A percentile compares a stretch with the other conserved stretches of the same genome.
Evolutionary conservation across 1,140 invertebrate genomes (phyloP).

Genomic region (Teleogryllus occipitalis): DNA sequence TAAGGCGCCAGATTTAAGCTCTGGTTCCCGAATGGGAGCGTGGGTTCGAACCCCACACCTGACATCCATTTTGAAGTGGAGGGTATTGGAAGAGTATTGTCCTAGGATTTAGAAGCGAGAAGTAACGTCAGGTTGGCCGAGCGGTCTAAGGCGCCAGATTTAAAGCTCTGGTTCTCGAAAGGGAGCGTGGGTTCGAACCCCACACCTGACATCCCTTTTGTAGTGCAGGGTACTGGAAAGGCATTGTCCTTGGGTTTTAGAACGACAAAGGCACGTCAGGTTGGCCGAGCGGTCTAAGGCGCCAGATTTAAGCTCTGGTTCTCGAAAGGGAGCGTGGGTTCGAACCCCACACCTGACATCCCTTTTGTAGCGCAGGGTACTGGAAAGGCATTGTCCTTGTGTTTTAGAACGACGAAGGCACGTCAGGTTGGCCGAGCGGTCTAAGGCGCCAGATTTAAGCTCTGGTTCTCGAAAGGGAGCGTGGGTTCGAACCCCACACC

Average conservation of each 20-base stretch:
- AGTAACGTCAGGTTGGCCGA: too few species aligned
- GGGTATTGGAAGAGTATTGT: too few species aligned
- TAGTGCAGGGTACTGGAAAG: too few species aligned
- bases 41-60: conserved; percentile 68
- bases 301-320: conserved; percentile 64
- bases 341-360: conserved; percentile 61
- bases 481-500: conserved; percentile 67
- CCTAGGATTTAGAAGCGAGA: too few species aligned
- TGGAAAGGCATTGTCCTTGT: too few species aligned
- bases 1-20: conserved; percentile 54
- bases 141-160: too few species aligned
- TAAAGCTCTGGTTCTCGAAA: conserved; percentile 26
- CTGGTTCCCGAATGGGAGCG: conserved; percentile 61
- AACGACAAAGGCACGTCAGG: too few species aligned
- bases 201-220: conserved; percentile 31
- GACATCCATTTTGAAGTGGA: too few species aligned
- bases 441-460: conserved; percentile 52
- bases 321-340: conserved; percentile 61
- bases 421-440: conserved; percentile 29
- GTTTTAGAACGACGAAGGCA: too few species aligned
- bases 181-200: conserved; percentile 29
- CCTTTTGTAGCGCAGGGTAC: too few species aligned
- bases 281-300: conserved; percentile 29
- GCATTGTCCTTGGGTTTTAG: too few species aligned
- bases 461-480: conserved; percentile 61